Percentiles rank a stretch among this genome's conserved stretches.
These are phyloP conservation scores for Tachina fera DNA, from an alignment of 2,888 invertebrate genomes.

Conservation along the genomic window DNA sequence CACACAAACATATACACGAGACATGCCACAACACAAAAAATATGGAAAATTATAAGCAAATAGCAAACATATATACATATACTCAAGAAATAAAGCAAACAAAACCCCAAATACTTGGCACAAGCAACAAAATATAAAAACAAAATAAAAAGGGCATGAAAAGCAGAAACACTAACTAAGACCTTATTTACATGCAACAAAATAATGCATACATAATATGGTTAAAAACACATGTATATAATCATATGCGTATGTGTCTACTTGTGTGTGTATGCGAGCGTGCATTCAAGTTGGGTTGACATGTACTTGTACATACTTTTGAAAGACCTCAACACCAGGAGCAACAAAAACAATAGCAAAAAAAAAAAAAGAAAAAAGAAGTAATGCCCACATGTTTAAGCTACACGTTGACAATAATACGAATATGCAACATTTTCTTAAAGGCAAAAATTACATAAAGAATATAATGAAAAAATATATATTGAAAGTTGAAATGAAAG, in stretches of 20 bases:
- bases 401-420: conserved; percentile 57
- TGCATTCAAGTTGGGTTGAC: conserved; percentile 55
- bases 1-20: conserved; percentile 18
- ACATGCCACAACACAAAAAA: conserved; percentile 48
- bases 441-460: conserved; percentile 51
- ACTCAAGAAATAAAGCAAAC: conserved; percentile 28
- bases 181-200: conserved; percentile 67
- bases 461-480: conserved; percentile 41
- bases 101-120: conserved; percentile 46
- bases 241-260: neutral
- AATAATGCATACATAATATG: conserved; percentile 60
- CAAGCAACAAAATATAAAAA: conserved; percentile 4
- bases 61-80: conserved; percentile 27
- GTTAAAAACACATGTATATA: neutral
- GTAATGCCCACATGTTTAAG: conserved; percentile 33
- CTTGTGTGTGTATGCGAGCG: neutral
- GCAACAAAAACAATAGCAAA: conserved; percentile 20
- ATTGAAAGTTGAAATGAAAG: conserved; percentile 18
- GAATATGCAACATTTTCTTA: conserved; percentile 52
- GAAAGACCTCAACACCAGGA: conserved; percentile 57
- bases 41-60: conserved; percentile 57
- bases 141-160: conserved; percentile 8
- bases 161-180: conserved; percentile 48
- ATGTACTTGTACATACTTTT: conserved; percentile 45
- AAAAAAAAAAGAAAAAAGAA: conserved; percentile 1